These are phyloP conservation scores for Aethina tumida DNA, from an alignment of 1,140 invertebrate species.

Conservation along the genomic window DNA sequence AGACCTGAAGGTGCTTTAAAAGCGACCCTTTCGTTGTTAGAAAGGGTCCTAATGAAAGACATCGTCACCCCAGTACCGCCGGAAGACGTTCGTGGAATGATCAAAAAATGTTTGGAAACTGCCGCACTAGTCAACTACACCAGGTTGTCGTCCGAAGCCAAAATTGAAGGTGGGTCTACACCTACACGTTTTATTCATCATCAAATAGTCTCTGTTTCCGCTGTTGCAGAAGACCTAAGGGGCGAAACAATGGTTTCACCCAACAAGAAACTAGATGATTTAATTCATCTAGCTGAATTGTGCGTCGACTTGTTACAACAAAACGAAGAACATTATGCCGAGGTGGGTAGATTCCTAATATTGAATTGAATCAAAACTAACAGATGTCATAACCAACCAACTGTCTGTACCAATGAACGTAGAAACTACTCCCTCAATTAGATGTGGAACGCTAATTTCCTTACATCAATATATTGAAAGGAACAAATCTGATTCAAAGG, in stretches of 20 bases:
- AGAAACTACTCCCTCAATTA: too few species aligned
- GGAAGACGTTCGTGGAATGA: conserved; percentile 92
- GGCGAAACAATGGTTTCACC: conserved; percentile 73
- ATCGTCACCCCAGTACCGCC: conserved; percentile 93
- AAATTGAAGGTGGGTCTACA: conserved; percentile 78
- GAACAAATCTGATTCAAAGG: too few species aligned
- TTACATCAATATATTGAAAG: too few species aligned
- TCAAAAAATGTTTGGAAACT: conserved; percentile 94
- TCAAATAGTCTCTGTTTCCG: not conserved
- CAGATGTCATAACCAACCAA: not conserved
- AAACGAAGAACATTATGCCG: conserved; percentile 99
- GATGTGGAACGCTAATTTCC: too few species aligned
- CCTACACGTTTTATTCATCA: not conserved
- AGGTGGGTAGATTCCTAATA: conserved; percentile 60
- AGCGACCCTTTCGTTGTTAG: conserved; percentile 89
- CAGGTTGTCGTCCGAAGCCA: conserved; percentile 90
- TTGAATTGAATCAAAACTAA: not conserved
- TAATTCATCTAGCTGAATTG: conserved; percentile 93
- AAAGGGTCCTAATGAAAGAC: conserved; percentile 98
- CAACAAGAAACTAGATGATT: conserved; percentile 87
- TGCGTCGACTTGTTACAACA: conserved; percentile 98
- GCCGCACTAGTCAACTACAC: conserved; percentile 97
- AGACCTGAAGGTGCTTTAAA: conserved; percentile 95
- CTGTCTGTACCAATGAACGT: too few species aligned
- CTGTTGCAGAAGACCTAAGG: conserved; percentile 58